Evolutionary conservation across 2,113 vertebrate genomes (phyloP), one percentile per base, ranked within the genome.

Genomic region (Myrmecophaga tridactyla): DNA sequence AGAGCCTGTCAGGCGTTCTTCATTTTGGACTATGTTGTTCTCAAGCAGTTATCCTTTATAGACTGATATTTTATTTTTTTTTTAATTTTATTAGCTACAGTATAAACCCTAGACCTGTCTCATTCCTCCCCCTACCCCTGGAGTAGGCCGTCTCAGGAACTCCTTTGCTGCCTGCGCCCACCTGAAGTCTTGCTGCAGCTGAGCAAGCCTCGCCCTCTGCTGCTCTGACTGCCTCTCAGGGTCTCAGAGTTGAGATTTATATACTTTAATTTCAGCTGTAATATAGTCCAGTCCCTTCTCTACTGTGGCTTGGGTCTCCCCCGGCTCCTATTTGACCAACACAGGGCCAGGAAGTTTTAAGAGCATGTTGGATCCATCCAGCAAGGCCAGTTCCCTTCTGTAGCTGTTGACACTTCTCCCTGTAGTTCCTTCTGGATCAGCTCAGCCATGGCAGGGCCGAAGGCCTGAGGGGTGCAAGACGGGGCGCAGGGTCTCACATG

Each of bases 171-270:
- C 97, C 95, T 99, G 99, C 31, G 99, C 98, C 89, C 97, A 98
- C 98, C 99, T 99, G 95, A 98, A 99, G 94, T 99, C 99, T 98
- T 99, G 99, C 97, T 99, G 99, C 92, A 99, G n/a, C n/a, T n/a
- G n/a, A n/a, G n/a, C n/a, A n/a, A n/a, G n/a, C n/a, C n/a, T n/a
- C n/a, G n/a, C n/a, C n/a, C n/a, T 98, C 51, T 99, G 99, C 91
- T 99, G 98, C 9, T 99, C 99, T 15, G 99, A 99, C 78, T 99
- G 99, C 97, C 97, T 97, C 73, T 99, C 99, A 76, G n/a, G n/a
- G n/a, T n/a, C n/a, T n/a, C n/a, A n/a, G n/a, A 99, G 98, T 95
- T 99, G 97, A 2, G 97, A 97, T 90, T 99, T 99, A 0, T 99
- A 99, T 82, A 99, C 98, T 86, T 99, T 99, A 96, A 99, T 99